Conservation (phyloP, 2,888 invertebrate species). For the Dascillus cervinus region DNA sequence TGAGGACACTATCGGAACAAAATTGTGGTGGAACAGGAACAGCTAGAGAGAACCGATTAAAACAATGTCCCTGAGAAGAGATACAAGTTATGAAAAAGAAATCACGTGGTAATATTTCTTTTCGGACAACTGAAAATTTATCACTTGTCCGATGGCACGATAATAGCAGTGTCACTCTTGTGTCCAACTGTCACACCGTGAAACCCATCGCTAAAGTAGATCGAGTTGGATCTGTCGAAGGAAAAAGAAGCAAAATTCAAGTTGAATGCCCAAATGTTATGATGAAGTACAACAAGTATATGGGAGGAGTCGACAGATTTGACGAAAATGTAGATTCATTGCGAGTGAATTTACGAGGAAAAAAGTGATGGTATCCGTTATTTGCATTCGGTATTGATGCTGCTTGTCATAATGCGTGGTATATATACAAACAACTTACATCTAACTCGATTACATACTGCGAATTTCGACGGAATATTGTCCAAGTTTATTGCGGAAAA, state of each 20-base stretch:
- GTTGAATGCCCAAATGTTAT: slow-evolving; percentile 2
- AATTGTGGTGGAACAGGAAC: slow-evolving; percentile 1
- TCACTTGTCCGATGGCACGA: slow-evolving; percentile 2
- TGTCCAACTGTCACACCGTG: slow-evolving; percentile 3
- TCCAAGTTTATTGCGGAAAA: slow-evolving; percentile 2
- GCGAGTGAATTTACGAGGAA: slow-evolving; percentile 2
- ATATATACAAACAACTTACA: neutral
- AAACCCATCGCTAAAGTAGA: slow-evolving; percentile 1
- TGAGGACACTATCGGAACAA: neutral
- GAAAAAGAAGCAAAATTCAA: slow-evolving; percentile 5
- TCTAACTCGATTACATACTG: slow-evolving; percentile 2
- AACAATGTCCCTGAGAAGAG: slow-evolving; percentile 1
- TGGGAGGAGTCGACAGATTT: slow-evolving; percentile 4
- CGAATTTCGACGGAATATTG: slow-evolving; percentile 4
- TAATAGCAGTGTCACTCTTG: slow-evolving; percentile 4
- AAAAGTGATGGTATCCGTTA: slow-evolving; percentile 6
- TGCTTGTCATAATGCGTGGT: slow-evolving; percentile 5
- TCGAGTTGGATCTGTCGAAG: slow-evolving; percentile 1
- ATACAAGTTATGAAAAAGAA: slow-evolving; percentile 5
- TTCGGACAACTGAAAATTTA: neutral
- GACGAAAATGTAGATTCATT: slow-evolving; percentile 4
- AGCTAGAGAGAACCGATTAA: slow-evolving; percentile 3
- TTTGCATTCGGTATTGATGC: slow-evolving; percentile 7
- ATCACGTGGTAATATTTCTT: slow-evolving; percentile 2
- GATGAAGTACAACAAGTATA: slow-evolving; percentile 3